phyloP scores from a whole-genome alignment of 2,797 vertebrate genomes.

The Myoxocephalus aenaeus region DNA sequence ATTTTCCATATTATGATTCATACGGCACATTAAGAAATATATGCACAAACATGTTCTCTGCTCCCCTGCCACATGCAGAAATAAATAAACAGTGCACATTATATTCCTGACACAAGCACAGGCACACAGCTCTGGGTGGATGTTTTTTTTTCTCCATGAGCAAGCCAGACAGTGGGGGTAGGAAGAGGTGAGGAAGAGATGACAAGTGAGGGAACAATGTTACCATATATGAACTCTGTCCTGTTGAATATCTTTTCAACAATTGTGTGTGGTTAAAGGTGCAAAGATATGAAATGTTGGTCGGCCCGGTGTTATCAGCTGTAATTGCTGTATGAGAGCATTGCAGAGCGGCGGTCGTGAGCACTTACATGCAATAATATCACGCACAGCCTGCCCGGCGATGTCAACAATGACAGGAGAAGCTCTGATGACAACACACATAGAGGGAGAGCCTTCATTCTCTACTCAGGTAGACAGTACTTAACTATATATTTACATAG shows the following conservation, averaged over 20 bases:
- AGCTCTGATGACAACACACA: too few species aligned
- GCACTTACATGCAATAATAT: too few species aligned
- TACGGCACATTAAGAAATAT: conserved; percentile 21
- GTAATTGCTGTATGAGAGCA: background rate
- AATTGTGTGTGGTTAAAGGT: conserved; percentile 10
- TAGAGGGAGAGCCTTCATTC: too few species aligned
- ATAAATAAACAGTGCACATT: conserved; percentile 14
- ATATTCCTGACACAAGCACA: conserved; percentile 17
- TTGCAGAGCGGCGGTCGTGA: too few species aligned
- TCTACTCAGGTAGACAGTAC: too few species aligned
- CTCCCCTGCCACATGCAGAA: background rate
- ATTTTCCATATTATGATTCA: conserved; percentile 13
- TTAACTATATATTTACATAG: too few species aligned
- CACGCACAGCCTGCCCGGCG: too few species aligned
- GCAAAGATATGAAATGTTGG: background rate
- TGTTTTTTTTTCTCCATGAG: background rate
- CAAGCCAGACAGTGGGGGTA: background rate
- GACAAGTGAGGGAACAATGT: conserved; percentile 33
- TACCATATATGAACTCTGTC: conserved; percentile 34
- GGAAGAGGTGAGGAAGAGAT: conserved; percentile 4
- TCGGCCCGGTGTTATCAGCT: background rate
- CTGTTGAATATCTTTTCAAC: conserved; percentile 24
- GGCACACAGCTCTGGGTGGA: conserved; percentile 23
- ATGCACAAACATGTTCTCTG: conserved; percentile 3
- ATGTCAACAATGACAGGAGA: background rate